Evolutionary conservation across 2,113 vertebrate genomes (phyloP).

Genomic region (Salvator merianae): DNA sequence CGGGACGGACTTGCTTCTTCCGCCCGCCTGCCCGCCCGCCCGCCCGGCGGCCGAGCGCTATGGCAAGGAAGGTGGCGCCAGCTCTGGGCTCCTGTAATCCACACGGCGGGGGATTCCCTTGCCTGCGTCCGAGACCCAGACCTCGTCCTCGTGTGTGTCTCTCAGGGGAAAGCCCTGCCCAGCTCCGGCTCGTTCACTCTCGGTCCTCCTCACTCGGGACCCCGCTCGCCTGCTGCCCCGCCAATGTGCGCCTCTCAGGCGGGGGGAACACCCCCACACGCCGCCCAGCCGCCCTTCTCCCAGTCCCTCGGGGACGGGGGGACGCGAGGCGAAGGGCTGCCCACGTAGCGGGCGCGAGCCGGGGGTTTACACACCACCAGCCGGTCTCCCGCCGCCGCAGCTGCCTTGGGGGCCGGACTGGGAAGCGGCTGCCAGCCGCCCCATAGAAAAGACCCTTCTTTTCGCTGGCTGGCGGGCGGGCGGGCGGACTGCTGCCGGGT

Average conservation of each 20-base stretch:
- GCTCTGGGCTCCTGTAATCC: not conserved
- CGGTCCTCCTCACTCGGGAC: not conserved
- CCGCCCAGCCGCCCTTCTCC: not conserved
- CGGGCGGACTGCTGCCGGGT: too few relatives aligned
- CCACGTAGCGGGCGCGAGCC: slow-evolving; percentile 16
- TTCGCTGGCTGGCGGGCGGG: too few relatives aligned
- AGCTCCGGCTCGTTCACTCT: not conserved
- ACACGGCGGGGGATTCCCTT: slow-evolving; percentile 13
- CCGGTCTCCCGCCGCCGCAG: not conserved
- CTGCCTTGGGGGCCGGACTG: not conserved
- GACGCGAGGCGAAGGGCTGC: slow-evolving; percentile 8
- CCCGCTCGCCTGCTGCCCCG: not conserved
- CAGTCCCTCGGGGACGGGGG: not conserved
- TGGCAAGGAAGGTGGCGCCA: slow-evolving; percentile 44
- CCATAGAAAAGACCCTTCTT: slow-evolving; percentile 18
- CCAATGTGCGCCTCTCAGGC: not conserved
- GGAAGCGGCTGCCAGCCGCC: not conserved
- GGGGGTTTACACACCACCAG: not conserved
- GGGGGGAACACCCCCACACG: slow-evolving; percentile 3
- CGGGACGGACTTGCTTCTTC: not conserved
- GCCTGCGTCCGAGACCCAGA: not conserved
- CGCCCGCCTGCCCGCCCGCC: not conserved
- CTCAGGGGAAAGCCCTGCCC: not conserved
- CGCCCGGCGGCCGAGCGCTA: slow-evolving; percentile 33
- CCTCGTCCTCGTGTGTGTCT: not conserved